Evolutionary conservation across 2,113 vertebrate genomes (phyloP).

Genomic region (Leptobrachium ailaonicum): DNA sequence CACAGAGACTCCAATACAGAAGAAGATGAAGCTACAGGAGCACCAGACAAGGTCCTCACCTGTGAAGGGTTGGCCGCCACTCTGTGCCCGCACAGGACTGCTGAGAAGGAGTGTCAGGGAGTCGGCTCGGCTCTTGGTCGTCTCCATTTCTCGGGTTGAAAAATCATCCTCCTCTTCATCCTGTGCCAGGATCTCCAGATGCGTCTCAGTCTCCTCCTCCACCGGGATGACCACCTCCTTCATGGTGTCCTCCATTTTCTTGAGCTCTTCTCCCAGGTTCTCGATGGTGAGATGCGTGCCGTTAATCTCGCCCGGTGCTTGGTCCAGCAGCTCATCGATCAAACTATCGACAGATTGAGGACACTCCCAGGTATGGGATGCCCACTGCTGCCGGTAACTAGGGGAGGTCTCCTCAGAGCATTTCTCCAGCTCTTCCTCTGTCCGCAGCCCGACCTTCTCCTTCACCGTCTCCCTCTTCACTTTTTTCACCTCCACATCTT

Average conservation of each 20-base stretch:
- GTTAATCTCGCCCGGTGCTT: slow-evolving; percentile 61
- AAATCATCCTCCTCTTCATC: slow-evolving; percentile 68
- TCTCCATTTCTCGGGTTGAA: slow-evolving; percentile 49
- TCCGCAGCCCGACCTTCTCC: background rate
- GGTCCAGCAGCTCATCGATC: slow-evolving; percentile 76
- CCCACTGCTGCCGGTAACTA: background rate
- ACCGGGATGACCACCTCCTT: slow-evolving; percentile 58
- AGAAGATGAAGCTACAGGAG: no score
- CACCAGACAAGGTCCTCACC: slow-evolving; percentile 65
- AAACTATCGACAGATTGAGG: slow-evolving; percentile 75
- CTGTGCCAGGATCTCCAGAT: slow-evolving; percentile 49
- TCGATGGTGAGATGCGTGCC: slow-evolving; percentile 78
- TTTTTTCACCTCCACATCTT: slow-evolving; percentile 75
- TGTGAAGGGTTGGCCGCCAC: slow-evolving; percentile 86
- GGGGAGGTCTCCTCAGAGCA: slow-evolving; percentile 32
- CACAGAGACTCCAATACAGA: no score
- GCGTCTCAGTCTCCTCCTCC: slow-evolving; percentile 47
- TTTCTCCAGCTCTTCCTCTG: slow-evolving; percentile 50
- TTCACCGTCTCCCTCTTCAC: slow-evolving; percentile 69
- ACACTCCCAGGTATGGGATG: slow-evolving; percentile 24
- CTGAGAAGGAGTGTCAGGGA: slow-evolving; percentile 64
- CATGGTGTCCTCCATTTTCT: slow-evolving; percentile 78
- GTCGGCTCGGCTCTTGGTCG: slow-evolving; percentile 51
- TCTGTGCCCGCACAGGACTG: slow-evolving; percentile 73
- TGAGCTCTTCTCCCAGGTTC: slow-evolving; percentile 83